A percentile compares a stretch with the other conserved stretches of the same genome.
phyloP scores from a whole-genome alignment of 1,140 invertebrate species.

The Solenopsis invicta region DNA sequence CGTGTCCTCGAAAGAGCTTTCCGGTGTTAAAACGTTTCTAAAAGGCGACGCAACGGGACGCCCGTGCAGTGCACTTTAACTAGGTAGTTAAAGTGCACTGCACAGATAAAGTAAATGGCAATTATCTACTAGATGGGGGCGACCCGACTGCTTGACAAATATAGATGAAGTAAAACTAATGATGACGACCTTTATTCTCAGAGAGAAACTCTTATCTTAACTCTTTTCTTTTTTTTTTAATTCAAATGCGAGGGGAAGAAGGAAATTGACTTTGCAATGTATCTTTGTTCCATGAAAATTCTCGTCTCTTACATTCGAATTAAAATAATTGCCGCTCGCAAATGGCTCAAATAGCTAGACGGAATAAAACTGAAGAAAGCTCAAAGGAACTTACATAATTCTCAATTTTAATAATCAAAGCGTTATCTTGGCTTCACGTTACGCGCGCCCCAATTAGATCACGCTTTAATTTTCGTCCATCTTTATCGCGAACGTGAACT shows the following conservation, averaged over 20 bases:
- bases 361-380: not conserved
- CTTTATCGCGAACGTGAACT: not conserved
- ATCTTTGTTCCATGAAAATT: not conserved
- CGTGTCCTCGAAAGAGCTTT: constrained; percentile 4
- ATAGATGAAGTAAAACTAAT: not conserved
- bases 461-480: not conserved
- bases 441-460: not conserved
- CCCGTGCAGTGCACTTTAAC: not conserved
- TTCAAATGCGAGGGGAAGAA: not conserved
- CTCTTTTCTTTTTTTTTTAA: not conserved
- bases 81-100: constrained; percentile 2
- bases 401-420: not conserved
- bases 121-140: not conserved
- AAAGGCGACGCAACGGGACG: constrained; percentile 6
- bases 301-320: not conserved
- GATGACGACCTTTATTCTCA: not conserved
- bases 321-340: not conserved
- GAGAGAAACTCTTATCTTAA: not conserved
- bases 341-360: not conserved
- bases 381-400: not conserved
- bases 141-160: not conserved
- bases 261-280: not conserved
- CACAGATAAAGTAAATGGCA: constrained; percentile 17
- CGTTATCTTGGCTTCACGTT: not conserved
- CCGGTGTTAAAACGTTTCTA: constrained; percentile 7